Evolutionary conservation across 2,888 invertebrate species (phyloP).

Genomic region (Dasysyrphus albostriatus): DNA sequence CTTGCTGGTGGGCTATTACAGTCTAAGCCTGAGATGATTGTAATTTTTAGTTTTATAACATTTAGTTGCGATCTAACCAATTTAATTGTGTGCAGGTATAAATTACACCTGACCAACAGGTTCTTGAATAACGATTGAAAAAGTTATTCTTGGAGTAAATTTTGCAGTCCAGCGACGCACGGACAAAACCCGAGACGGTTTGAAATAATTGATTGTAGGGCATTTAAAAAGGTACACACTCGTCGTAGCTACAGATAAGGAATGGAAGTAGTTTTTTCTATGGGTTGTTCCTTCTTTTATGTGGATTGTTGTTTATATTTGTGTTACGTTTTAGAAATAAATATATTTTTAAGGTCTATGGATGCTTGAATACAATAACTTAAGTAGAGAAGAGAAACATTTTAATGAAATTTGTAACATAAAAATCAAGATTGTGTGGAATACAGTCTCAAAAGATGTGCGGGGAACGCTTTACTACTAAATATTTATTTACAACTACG

Average conservation of each 20-base stretch:
- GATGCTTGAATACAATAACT: neutral
- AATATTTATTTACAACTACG: too few species aligned
- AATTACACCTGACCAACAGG: constrained; percentile 59
- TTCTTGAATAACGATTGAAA: constrained; percentile 34
- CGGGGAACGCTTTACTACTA: neutral
- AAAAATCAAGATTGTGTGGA: neutral
- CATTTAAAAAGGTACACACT: constrained; percentile 1
- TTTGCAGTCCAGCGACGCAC: neutral
- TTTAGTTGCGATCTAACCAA: constrained; percentile 64
- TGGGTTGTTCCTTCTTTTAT: neutral
- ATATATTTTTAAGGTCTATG: neutral
- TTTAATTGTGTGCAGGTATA: constrained; percentile 52
- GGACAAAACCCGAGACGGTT: neutral
- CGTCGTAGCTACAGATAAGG: neutral
- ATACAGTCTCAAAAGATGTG: neutral
- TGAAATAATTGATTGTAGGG: constrained; percentile 37
- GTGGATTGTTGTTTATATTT: neutral
- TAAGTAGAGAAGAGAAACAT: neutral
- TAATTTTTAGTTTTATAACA: constrained; percentile 69
- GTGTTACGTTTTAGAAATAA: neutral
- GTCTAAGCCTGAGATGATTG: constrained; percentile 32
- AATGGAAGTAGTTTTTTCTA: neutral
- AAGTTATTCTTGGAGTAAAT: constrained; percentile 4
- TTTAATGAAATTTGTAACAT: neutral
- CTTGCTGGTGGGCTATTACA: constrained; percentile 17